Base-by-base conservation (phyloP, 2,888 invertebrate genomes). In the Noctua comes region DNA sequence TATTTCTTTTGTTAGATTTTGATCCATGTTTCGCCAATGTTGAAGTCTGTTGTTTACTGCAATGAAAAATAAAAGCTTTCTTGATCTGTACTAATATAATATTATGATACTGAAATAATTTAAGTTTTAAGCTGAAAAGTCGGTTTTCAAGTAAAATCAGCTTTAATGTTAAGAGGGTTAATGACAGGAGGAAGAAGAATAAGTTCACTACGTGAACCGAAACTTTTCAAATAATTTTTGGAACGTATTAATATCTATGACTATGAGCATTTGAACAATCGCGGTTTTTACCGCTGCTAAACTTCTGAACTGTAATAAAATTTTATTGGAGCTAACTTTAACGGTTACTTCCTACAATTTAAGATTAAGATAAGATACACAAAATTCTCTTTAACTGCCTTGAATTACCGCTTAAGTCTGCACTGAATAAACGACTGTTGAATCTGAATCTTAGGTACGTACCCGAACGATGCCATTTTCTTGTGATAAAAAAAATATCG, bases 321-420 rank as follows among this genome's bases (percentile, higher is more conserved):
- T 81, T 77, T 84, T 83, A 88, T 77, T 79, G 68, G 48, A 78
- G 64, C 46, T 54, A 79, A 86, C 68, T 83, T 88, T 77, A 72
- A 86, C 77, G 59, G 59, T 79, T 73, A 75, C 72, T 89, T 88
- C 81, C 71, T 85, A 81, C 79, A 80, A 74, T 78, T 82, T 83
- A 86, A 86, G 86, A 88, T 90, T 87, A 84, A 89, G 87, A 87
- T 83, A 74, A 81, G 76, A 84, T 86, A 77, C 80, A 87, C 85
- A 86, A 88, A 88, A 89, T 88, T 90, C 86, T 84, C 85, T 88
- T 79, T 83, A 86, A 88, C 79, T 84, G 78, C 64, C 71, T 73
- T 80, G 86, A 91, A 89, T 89, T 89, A 90, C 84, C 71, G 79
- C 68, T 69, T 40, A 73, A 86, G 80, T 54, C 36, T 54, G 31